phyloP scores from a whole-genome alignment of 1,140 invertebrate species.

The Drosophila sucinea region DNA sequence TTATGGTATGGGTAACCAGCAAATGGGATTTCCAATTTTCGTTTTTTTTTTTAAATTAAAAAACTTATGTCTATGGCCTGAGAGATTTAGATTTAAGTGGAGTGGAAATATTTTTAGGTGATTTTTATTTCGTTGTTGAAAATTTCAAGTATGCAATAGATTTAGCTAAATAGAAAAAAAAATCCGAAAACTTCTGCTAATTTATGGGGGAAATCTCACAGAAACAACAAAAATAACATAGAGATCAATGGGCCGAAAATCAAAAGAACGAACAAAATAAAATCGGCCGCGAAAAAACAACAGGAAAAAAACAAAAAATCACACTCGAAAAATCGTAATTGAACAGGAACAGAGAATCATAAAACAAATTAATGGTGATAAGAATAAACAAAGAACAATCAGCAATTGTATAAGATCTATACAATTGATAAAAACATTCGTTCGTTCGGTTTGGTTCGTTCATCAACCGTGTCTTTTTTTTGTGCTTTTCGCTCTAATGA shows the following conservation, averaged over 20 bases:
- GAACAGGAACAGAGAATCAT: slow-evolving; percentile 13
- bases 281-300: neutral
- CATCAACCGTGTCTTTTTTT: neutral
- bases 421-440: slow-evolving; percentile 1
- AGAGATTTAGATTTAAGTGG: slow-evolving; percentile 16
- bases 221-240: neutral
- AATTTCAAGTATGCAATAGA: slow-evolving; percentile 45
- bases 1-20: neutral
- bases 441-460: neutral
- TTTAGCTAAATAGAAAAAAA: slow-evolving; percentile 18
- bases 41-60: slow-evolving; percentile 25
- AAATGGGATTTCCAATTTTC: slow-evolving; percentile 27
- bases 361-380: slow-evolving; percentile 13
- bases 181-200: neutral
- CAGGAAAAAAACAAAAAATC: neutral
- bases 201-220: neutral
- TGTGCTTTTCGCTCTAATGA: slow-evolving; percentile 2
- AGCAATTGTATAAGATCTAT: slow-evolving; percentile 9
- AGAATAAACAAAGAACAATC: slow-evolving; percentile 13
- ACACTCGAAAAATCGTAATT: slow-evolving; percentile 8
- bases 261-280: neutral
- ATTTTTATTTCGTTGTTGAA: slow-evolving; percentile 46
- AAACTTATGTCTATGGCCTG: slow-evolving; percentile 28
- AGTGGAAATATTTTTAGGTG: slow-evolving; percentile 51
- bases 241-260: slow-evolving; percentile 7